Conservation (phyloP, 1,140 invertebrate genomes). For the Prorops nasuta region DNA sequence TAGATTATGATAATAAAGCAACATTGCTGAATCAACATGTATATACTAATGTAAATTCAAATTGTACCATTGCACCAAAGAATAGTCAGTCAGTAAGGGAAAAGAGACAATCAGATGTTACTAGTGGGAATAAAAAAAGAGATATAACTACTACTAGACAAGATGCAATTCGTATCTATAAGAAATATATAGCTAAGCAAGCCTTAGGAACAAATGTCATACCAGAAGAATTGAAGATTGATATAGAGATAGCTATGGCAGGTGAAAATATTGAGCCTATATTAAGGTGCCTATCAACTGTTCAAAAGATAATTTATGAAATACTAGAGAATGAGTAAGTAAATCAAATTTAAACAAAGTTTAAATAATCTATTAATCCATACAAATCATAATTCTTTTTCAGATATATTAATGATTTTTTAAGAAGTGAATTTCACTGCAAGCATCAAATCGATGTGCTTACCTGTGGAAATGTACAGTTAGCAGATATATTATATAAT, state of each 20-base stretch:
- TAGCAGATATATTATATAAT: slow-evolving; percentile 86
- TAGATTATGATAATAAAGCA: slow-evolving; percentile 3
- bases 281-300: slow-evolving; percentile 37
- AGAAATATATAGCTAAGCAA: slow-evolving; percentile 57
- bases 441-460: slow-evolving; percentile 88
- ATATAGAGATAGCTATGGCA: slow-evolving; percentile 51
- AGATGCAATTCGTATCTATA: slow-evolving; percentile 58
- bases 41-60: slow-evolving; percentile 25
- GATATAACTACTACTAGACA: slow-evolving; percentile 37
- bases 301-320: slow-evolving; percentile 44
- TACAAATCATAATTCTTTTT: slow-evolving; percentile 32
- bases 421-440: slow-evolving; percentile 77
- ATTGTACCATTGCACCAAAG: slow-evolving; percentile 43
- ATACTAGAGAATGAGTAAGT: slow-evolving; percentile 48
- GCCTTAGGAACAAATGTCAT: slow-evolving; percentile 46
- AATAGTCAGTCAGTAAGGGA: slow-evolving; percentile 33
- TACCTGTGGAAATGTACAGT: slow-evolving; percentile 72
- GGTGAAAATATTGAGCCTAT: slow-evolving; percentile 39
- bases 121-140: slow-evolving; percentile 8
- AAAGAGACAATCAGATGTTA: slow-evolving; percentile 26
- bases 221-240: slow-evolving; percentile 44
- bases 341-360: not conserved
- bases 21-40: slow-evolving; percentile 15
- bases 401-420: slow-evolving; percentile 67
- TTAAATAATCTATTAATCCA: not conserved